A percentile compares a stretch with the other conserved stretches of the same genome.
phyloP scores from a whole-genome alignment of 2,797 vertebrate species.

The Myoxocephalus aenaeus region DNA sequence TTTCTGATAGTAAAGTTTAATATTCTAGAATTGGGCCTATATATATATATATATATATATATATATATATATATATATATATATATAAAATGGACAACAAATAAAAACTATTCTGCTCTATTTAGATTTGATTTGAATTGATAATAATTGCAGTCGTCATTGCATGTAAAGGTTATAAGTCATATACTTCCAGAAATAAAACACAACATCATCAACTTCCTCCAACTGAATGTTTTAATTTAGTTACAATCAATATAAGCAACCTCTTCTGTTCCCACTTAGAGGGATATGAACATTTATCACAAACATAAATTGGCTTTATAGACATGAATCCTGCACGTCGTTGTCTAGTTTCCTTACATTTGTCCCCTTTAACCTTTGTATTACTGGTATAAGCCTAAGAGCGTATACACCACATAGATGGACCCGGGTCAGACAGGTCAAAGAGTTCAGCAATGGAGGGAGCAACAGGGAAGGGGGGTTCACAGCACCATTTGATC shows the following conservation, averaged over 20 bases:
- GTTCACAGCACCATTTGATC: constrained; percentile 48
- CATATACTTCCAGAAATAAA: background rate
- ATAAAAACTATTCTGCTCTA: background rate
- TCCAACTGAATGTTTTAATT: constrained; percentile 14
- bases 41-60: background rate
- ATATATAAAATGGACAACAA: background rate
- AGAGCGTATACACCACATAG: constrained; percentile 32
- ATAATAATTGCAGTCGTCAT: background rate
- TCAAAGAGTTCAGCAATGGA: constrained; percentile 62
- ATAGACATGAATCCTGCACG: constrained; percentile 10
- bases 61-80: background rate
- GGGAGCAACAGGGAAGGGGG: constrained; percentile 25
- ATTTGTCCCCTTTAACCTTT: constrained; percentile 16
- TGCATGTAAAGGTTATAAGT: background rate
- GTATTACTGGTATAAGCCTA: constrained; percentile 22
- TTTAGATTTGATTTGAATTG: background rate
- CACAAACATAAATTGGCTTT: constrained; percentile 22
- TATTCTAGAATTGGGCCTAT: background rate
- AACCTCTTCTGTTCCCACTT: background rate
- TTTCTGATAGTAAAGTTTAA: background rate
- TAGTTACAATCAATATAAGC: constrained; percentile 2
- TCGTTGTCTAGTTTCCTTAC: constrained; percentile 29
- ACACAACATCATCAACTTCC: background rate
- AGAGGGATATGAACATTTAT: background rate
- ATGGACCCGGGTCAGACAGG: constrained; percentile 50